Evolutionary conservation across 1,140 invertebrate species (phyloP), one percentile per base, ranked within the genome.

Genomic region (Drosophila oshimai): DNA sequence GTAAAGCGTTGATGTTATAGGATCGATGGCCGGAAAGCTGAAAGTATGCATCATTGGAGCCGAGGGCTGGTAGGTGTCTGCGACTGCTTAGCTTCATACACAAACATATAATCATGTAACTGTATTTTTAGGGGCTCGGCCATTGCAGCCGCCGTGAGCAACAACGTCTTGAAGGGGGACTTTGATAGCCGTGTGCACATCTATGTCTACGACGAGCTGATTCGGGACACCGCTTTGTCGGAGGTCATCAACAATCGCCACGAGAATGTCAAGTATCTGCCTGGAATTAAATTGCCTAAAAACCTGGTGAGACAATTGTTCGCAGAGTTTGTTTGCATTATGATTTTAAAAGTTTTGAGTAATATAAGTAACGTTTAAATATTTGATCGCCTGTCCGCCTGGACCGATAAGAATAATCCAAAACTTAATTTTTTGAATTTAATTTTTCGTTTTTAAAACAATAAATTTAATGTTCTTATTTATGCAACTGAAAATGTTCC

Each of bases 21-120:
- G 6, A 26, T 26, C 28, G 12, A 81, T 81, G 78, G 10, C 26
- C 6, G 65, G 39, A 36, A 55, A 44, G 12, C 54, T 42, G 5
- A 87, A 87, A 58, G 69, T 87, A 33, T 87, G 81, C 69, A 87
- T 87, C 10, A 74, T 87, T 41, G 81, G 81, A 6, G 77, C 81
- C 6, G 76, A 87, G 39, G 33, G 54, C 54, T 87, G 81, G 81
- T 86, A 70, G 13, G 81, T 80, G 0, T 17, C 12, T 17, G 4
- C 22, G 3, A 44, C 9, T 5, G 6, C 6, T 22, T 22, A 5
- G 5, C 2, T 22, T 22, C 5, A 22, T 22, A 22, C 22, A 3
- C 22, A 22, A 3, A 22, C n/a, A 22, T 22, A 22, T 22, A 4
- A 12, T 26, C 26, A 1, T 34, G 57, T 4, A 3, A 9, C 3